Percentiles rank a stretch among this genome's conserved stretches.
phyloP scores from a whole-genome alignment of 2,113 vertebrate species.

The Phodopus roborovskii region DNA sequence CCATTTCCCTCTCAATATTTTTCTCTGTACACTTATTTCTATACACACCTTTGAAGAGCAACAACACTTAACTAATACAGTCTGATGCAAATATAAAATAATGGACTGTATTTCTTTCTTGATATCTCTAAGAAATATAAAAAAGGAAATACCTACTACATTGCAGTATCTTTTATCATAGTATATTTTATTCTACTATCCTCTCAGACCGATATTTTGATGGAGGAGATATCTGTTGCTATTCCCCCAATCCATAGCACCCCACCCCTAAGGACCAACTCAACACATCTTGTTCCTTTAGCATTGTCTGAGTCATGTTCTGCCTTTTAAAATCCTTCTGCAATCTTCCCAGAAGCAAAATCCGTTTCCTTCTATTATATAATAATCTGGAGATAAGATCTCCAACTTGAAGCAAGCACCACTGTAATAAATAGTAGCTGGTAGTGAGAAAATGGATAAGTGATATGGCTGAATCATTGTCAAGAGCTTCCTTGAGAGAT shows the following conservation, averaged over 20 bases:
- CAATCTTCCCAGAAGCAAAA: not conserved
- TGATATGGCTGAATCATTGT: not conserved
- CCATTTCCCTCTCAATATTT: not conserved
- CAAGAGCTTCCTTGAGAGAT: not conserved
- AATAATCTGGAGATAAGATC: slow-evolving; percentile 32
- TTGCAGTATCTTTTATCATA: not conserved
- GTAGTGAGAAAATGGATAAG: slow-evolving; percentile 1
- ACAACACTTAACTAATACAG: not conserved
- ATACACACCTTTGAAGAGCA: not conserved
- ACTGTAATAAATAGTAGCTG: not conserved
- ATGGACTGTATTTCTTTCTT: not conserved
- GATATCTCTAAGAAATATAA: not conserved
- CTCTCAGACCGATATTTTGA: not conserved
- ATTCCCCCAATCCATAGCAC: not conserved
- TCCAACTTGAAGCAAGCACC: slow-evolving; percentile 12
- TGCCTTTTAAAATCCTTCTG: slow-evolving; percentile 2
- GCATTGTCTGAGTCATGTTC: not conserved
- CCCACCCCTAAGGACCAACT: not conserved
- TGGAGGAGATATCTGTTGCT: not conserved
- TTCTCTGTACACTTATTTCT: not conserved
- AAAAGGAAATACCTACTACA: not conserved
- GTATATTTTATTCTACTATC: not conserved
- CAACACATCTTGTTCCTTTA: not conserved
- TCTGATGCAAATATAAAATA: slow-evolving; percentile 41
- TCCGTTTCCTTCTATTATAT: not conserved